Conservation (phyloP, 2,113 vertebrate species). For the Pseudonaja textilis region DNA sequence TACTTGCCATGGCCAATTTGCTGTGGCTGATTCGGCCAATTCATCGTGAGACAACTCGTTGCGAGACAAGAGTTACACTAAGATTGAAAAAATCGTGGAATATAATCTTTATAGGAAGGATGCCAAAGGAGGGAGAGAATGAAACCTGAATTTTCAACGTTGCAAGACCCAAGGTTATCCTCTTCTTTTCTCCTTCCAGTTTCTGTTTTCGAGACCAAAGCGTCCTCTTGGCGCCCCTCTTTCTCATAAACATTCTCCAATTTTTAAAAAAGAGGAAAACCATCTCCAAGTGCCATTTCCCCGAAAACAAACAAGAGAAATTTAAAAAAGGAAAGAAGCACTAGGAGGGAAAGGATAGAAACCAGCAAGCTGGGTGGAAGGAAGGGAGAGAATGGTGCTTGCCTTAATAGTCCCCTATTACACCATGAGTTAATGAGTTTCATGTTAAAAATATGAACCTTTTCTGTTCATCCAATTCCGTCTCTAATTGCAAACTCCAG, state of each 20-base stretch:
- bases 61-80: no score
- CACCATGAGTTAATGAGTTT: constrained; percentile 25
- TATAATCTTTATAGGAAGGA: no score
- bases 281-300: no score
- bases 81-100: no score
- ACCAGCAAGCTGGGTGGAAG: constrained; percentile 31
- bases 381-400: constrained; percentile 43
- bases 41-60: no score
- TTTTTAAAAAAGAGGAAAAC: neutral
- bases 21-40: no score
- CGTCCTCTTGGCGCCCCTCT: constrained; percentile 30
- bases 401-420: constrained; percentile 56
- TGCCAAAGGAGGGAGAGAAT: no score
- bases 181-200: neutral
- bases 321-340: neutral
- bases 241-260: constrained; percentile 34
- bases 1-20: no score
- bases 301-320: constrained; percentile 11
- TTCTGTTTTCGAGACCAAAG: constrained; percentile 41
- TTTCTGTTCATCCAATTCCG: constrained; percentile 52
- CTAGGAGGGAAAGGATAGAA: neutral
- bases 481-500: constrained; percentile 28
- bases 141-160: neutral
- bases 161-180: neutral
- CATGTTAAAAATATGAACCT: constrained; percentile 28